phyloP scores from a whole-genome alignment of 2,888 invertebrate genomes.

The Bembecia ichneumoniformis region DNA sequence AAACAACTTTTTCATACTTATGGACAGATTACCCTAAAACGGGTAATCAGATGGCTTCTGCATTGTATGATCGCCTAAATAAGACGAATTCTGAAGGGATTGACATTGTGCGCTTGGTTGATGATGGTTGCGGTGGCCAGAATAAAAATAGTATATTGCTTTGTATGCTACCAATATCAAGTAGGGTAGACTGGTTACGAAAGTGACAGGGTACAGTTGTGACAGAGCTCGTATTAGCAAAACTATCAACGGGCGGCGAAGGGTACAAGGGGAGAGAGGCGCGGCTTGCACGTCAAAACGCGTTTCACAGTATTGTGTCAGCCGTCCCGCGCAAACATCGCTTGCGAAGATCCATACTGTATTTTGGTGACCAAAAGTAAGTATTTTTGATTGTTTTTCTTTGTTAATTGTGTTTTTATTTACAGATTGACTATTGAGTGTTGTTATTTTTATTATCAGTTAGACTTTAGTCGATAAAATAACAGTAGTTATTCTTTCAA shows the following conservation, averaged over 20 bases:
- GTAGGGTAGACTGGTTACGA: slow-evolving; percentile 3
- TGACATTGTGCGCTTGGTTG: too few species aligned
- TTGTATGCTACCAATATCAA: too few species aligned
- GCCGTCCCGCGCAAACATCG: not conserved
- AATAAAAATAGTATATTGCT: too few species aligned
- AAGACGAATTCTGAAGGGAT: too few species aligned
- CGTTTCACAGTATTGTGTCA: slow-evolving; percentile 1
- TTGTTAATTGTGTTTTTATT: slow-evolving; percentile 1
- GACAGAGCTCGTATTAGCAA: not conserved
- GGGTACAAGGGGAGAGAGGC: slow-evolving; percentile 2
- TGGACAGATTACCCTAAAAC: too few species aligned
- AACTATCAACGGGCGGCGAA: not conserved
- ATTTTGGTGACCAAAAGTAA: slow-evolving; percentile 3
- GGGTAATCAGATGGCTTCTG: too few species aligned
- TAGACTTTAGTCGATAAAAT: slow-evolving; percentile 2
- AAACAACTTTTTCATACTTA: too few species aligned
- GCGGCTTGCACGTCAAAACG: not conserved
- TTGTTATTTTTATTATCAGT: slow-evolving; percentile 1
- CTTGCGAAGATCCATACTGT: not conserved
- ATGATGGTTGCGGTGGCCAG: too few species aligned
- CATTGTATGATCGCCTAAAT: too few species aligned
- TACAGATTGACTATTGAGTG: slow-evolving; percentile 1
- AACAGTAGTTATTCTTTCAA: slow-evolving; percentile 1
- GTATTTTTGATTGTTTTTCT: slow-evolving; percentile 3
- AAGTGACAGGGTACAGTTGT: not conserved